These are phyloP conservation scores for Enteromius unitaeniatus DNA, from an alignment of 2,797 vertebrate genomes.

Conservation along the genomic window DNA sequence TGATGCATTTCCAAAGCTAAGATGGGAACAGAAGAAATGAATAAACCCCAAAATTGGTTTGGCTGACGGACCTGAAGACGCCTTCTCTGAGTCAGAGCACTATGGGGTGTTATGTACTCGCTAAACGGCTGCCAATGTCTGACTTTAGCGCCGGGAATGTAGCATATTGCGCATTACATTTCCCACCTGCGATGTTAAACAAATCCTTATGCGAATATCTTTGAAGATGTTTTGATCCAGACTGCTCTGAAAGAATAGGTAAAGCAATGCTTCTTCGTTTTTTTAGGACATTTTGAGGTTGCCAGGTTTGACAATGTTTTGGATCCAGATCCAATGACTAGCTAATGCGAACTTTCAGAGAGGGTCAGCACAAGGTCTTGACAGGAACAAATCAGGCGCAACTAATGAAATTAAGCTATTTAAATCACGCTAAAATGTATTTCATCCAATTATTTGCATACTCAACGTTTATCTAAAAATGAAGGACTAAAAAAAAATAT, in stretches of 20 bases:
- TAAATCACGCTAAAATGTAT: not conserved
- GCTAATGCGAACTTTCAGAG: not conserved
- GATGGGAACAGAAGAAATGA: conserved; percentile 6
- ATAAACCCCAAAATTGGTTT: conserved; percentile 13
- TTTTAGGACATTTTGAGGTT: not conserved
- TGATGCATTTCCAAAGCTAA: not conserved
- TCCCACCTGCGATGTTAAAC: conserved; percentile 39
- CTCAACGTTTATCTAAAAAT: not conserved
- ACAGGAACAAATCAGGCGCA: not conserved
- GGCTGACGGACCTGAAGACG: conserved; percentile 28
- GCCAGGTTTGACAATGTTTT: not conserved
- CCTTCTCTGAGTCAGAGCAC: not conserved
- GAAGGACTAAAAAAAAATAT: not conserved
- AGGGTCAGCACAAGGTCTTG: not conserved
- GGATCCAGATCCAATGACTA: not conserved
- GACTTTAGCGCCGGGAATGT: conserved; percentile 24
- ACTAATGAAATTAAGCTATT: not conserved
- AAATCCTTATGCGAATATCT: conserved; percentile 28
- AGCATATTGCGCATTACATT: conserved; percentile 2
- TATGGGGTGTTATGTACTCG: not conserved
- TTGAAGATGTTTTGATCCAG: conserved; percentile 30
- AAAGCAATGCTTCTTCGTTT: not conserved
- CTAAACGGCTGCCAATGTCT: not conserved
- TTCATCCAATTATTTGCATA: not conserved
- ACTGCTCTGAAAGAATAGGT: not conserved